Conservation (phyloP, 2,888 invertebrate species). For the Drosophila diplacantha region DNA sequence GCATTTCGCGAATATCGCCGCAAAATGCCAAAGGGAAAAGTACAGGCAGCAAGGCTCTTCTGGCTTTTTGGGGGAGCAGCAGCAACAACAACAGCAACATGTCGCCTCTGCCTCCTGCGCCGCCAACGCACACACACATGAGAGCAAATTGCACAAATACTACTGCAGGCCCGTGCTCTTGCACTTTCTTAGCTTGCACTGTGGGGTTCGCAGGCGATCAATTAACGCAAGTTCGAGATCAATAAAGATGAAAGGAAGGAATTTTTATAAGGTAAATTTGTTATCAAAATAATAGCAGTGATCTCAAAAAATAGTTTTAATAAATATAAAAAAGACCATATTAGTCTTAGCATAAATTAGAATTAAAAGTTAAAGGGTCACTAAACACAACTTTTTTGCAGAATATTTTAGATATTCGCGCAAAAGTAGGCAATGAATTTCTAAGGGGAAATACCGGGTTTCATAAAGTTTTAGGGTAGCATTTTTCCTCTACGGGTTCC, state of each 20-base stretch:
- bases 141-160: constrained; percentile 19
- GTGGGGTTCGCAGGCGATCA: constrained; percentile 17
- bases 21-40: constrained; percentile 67
- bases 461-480: too few species aligned
- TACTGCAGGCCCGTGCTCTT: constrained; percentile 23
- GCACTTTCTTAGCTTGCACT: constrained; percentile 58
- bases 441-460: neutral
- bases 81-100: constrained; percentile 31
- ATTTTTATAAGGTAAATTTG: neutral
- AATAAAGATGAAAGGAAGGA: too few species aligned
- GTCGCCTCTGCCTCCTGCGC: constrained; percentile 53
- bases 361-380: neutral
- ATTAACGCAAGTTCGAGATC: neutral
- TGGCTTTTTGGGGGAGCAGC: constrained; percentile 10
- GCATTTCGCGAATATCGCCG: constrained; percentile 67
- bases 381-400: neutral
- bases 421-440: constrained; percentile 1
- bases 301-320: too few species aligned
- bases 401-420: neutral
- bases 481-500: neutral
- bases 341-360: neutral
- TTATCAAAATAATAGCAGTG: too few species aligned
- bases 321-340: neutral
- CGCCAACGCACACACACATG: constrained; percentile 56
- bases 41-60: constrained; percentile 56